These are phyloP conservation scores for Lasiommata megera DNA, from an alignment of 2,888 invertebrate species.

Conservation along the genomic window DNA sequence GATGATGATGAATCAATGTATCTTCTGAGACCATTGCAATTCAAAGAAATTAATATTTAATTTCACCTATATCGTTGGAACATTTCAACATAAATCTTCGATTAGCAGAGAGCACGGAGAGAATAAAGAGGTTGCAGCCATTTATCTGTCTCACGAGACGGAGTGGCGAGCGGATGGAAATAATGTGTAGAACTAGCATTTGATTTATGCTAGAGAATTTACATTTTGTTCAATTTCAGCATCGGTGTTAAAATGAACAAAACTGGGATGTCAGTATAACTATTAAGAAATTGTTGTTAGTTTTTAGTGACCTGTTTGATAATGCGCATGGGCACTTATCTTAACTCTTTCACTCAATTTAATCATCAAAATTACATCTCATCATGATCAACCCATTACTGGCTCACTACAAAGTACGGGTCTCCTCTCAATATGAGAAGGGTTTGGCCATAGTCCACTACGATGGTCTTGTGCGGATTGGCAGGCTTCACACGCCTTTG, in stretches of 20 bases:
- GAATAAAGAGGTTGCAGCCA: background rate
- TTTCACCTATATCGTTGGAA: background rate
- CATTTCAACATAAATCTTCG: constrained; percentile 5
- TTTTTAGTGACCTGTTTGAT: too few species aligned
- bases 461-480: too few species aligned
- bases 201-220: background rate
- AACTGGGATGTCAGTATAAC: background rate
- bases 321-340: too few species aligned
- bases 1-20: background rate
- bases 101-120: constrained; percentile 2
- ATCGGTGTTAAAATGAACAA: background rate
- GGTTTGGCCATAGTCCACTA: too few species aligned
- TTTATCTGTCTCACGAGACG: constrained; percentile 6
- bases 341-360: too few species aligned
- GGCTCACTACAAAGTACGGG: too few species aligned
- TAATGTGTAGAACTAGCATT: background rate
- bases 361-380: too few species aligned
- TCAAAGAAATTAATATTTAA: constrained; percentile 6
- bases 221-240: constrained; percentile 1
- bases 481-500: too few species aligned
- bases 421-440: too few species aligned
- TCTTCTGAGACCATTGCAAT: background rate
- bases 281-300: too few species aligned
- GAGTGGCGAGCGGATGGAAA: constrained; percentile 5
- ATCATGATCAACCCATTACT: too few species aligned